Base-by-base conservation (phyloP, 2,888 invertebrate species). In the Rhorus exstirpatorius region DNA sequence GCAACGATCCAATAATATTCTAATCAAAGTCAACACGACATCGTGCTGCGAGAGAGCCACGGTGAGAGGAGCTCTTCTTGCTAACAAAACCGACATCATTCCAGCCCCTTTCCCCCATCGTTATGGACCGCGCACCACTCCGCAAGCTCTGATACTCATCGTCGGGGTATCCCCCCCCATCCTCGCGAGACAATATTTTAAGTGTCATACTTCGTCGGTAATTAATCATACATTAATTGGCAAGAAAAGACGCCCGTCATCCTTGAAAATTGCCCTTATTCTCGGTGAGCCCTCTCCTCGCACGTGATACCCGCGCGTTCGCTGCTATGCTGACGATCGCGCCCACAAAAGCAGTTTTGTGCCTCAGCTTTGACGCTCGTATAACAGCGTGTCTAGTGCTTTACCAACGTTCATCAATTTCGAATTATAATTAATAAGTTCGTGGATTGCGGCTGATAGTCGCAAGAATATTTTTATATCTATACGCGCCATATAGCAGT, bases 161-260 rank as follows among this genome's bases (percentile, higher is more conserved):
- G 49, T 44, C 67, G 65, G 41, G 55, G 65, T 61, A 70, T 78
- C 70, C 14, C 24, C 31, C 38, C 17, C 51, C 38, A 49, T 60
- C 21, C 49, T 38, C 53, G 41, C 71, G 65, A 74, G 79, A 83
- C 86, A 87, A 89, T 88, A 89, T 88, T 86, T 87, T 84, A 85
- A 90, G 90, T 90, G 90, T 90, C 91, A 91, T 90, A 89, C 86
- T 71, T 65, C 78, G 55, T 80, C 44, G 78, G 85, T 88, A 89
- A 91, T 91, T 91, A 91, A 91, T 91, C 90, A 91, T 89, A 86
- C 87, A 91, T 91, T 91, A 91, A 91, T 91, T 91, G 90, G 89
- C 88, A 90, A 89, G 89, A 90, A 91, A 91, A 90, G 89, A 83
- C 86, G 85, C 86, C 85, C 86, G 88, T 90, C 91, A 90, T 90